Evolutionary conservation across 2,888 invertebrate species (phyloP).

Genomic region (Arrhopalites spinosus): DNA sequence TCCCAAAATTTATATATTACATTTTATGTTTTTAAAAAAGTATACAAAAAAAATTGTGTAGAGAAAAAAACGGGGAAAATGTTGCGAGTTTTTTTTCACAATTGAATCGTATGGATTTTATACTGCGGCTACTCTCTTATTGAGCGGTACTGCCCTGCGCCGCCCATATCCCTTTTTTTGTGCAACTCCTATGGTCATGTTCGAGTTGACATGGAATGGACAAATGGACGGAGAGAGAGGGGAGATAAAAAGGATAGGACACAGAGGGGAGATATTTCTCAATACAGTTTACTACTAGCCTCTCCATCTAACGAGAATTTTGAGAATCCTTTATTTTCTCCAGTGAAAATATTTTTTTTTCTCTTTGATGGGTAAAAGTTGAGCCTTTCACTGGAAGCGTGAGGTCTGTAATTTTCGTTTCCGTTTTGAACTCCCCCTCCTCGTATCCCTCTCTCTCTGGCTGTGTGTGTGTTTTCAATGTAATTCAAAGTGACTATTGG

Average conservation of each 20-base stretch:
- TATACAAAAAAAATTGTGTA: too few species aligned
- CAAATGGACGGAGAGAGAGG: background rate
- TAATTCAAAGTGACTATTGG: constrained; percentile 33
- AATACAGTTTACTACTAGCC: background rate
- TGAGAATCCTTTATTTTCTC: background rate
- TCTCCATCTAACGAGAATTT: background rate
- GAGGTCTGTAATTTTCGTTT: constrained; percentile 30
- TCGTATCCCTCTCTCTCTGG: background rate
- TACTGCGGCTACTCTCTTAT: too few species aligned
- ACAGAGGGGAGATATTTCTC: background rate
- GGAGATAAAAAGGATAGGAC: background rate
- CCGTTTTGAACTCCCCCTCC: constrained; percentile 9
- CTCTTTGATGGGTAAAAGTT: constrained; percentile 19
- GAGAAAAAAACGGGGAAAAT: too few species aligned
- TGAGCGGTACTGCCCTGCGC: too few species aligned
- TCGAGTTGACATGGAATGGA: background rate
- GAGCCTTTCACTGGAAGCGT: constrained; percentile 26
- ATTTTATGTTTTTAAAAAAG: too few species aligned
- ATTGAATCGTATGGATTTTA: too few species aligned
- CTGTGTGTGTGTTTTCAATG: constrained; percentile 12
- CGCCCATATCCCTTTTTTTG: too few species aligned
- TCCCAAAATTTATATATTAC: too few species aligned
- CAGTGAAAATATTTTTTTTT: too few species aligned
- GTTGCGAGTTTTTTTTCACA: too few species aligned
- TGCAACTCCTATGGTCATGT: too few species aligned